phyloP scores from a whole-genome alignment of 2,797 vertebrate species.

The Orestias chungarensis region DNA sequence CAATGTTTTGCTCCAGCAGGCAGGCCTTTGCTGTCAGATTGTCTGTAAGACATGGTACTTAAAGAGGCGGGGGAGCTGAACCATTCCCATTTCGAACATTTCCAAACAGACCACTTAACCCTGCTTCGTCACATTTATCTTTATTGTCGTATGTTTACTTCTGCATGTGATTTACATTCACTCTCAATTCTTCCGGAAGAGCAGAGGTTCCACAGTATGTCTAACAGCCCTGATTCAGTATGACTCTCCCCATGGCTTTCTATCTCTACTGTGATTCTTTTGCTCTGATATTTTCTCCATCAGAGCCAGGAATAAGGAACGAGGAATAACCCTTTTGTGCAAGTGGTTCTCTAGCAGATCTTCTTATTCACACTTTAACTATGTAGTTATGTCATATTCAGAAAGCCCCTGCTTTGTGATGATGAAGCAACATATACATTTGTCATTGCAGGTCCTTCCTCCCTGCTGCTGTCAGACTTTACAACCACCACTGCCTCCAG shows the following conservation, averaged over 20 bases:
- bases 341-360: slow-evolving; percentile 35
- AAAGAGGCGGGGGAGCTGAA: slow-evolving; percentile 36
- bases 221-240: slow-evolving; percentile 39
- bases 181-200: slow-evolving; percentile 38
- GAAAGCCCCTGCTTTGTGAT: neutral
- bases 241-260: slow-evolving; percentile 19
- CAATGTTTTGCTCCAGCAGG: slow-evolving; percentile 14
- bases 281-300: slow-evolving; percentile 57
- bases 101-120: slow-evolving; percentile 2
- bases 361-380: neutral
- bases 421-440: no score
- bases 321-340: slow-evolving; percentile 26
- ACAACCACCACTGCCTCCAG: no score
- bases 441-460: no score
- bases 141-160: slow-evolving; percentile 47
- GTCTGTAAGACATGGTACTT: slow-evolving; percentile 31
- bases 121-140: slow-evolving; percentile 11
- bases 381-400: neutral
- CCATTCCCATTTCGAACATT: slow-evolving; percentile 24
- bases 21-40: slow-evolving; percentile 34
- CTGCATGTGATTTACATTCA: slow-evolving; percentile 46
- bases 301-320: slow-evolving; percentile 38
- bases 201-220: slow-evolving; percentile 12
- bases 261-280: slow-evolving; percentile 48
- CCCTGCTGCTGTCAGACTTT: no score